These are phyloP conservation scores for Paramisgurnus dabryanus DNA, from an alignment of 2,113 vertebrate species.

Conservation along the genomic window DNA sequence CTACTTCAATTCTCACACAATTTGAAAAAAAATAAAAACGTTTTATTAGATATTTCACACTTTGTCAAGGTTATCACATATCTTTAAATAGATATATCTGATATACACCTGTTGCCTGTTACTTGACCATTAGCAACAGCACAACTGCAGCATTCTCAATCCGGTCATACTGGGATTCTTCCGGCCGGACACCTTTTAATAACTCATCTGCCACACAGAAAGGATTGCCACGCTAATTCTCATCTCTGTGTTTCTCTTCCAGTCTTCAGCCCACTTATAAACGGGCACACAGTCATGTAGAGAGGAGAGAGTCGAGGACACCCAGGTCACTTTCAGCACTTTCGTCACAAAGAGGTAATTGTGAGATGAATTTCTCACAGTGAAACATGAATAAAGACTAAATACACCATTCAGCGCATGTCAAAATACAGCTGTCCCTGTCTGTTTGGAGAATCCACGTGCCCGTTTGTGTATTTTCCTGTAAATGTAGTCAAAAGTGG, in stretches of 20 bases:
- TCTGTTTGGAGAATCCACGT: slow-evolving; percentile 4
- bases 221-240: slow-evolving; percentile 16
- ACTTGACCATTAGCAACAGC: not conserved
- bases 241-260: slow-evolving; percentile 39
- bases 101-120: slow-evolving; percentile 47
- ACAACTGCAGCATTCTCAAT: not conserved
- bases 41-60: not conserved
- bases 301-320: slow-evolving; percentile 52
- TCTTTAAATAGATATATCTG: slow-evolving; percentile 48
- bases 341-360: slow-evolving; percentile 70
- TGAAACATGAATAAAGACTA: slow-evolving; percentile 50
- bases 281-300: slow-evolving; percentile 65
- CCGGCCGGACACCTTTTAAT: not conserved
- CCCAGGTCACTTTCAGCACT: slow-evolving; percentile 54
- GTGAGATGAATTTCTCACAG: slow-evolving; percentile 22
- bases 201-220: not conserved
- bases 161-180: not conserved
- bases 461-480: slow-evolving; percentile 14
- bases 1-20: not conserved
- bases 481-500: not conserved
- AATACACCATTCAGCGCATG: slow-evolving; percentile 23
- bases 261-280: slow-evolving; percentile 46
- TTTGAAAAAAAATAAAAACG: not conserved
- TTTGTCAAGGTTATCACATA: not conserved
- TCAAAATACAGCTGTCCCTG: not conserved